phyloP scores from a whole-genome alignment of 1,140 invertebrate species.

The Drosophila nebulosa region DNA sequence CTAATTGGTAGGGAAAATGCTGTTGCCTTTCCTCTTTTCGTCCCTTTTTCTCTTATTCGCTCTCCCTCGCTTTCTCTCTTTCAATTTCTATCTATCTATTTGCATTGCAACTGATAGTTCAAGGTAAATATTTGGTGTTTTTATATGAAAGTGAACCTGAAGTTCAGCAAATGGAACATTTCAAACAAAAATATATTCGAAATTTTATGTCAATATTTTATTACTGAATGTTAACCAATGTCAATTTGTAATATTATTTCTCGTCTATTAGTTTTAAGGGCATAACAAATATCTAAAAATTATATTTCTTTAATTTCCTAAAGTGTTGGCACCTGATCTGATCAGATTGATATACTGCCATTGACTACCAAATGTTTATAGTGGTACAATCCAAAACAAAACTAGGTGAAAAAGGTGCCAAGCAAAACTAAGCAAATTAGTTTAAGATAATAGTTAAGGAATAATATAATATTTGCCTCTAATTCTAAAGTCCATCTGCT shows the following conservation, averaged over 20 bases:
- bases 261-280: too few species aligned
- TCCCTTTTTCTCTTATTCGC: neutral
- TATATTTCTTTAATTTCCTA: too few species aligned
- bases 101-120: neutral
- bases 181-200: neutral
- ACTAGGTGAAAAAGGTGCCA: too few species aligned
- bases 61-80: neutral
- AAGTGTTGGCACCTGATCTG: too few species aligned
- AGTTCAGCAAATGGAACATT: neutral
- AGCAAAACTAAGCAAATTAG: too few species aligned
- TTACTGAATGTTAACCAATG: neutral
- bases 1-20: slow-evolving; percentile 42
- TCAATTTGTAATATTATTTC: neutral
- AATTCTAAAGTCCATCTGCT: neutral
- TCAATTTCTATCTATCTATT: neutral
- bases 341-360: too few species aligned
- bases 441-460: too few species aligned
- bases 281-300: too few species aligned
- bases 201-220: neutral
- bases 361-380: too few species aligned
- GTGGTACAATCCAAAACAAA: too few species aligned
- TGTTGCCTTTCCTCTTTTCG: neutral
- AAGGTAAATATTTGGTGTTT: neutral
- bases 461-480: too few species aligned
- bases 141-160: neutral